Conservation (phyloP, 2,888 invertebrate genomes). For the Malthinus flaveolus region DNA sequence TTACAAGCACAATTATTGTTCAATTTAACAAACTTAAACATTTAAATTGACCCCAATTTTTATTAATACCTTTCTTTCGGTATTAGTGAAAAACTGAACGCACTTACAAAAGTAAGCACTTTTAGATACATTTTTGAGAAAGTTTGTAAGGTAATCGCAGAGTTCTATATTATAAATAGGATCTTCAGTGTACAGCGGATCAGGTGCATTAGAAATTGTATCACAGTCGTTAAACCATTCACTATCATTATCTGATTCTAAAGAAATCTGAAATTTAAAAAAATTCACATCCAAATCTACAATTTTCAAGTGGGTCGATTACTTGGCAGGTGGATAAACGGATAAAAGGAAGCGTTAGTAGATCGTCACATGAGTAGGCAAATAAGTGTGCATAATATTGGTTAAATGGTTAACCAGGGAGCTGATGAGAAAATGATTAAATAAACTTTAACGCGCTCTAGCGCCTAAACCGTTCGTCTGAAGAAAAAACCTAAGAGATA, state of each 20-base stretch:
- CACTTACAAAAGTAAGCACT: constrained; percentile 12
- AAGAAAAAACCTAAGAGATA: too few relatives aligned
- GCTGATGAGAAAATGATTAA: too few relatives aligned
- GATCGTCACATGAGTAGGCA: too few relatives aligned
- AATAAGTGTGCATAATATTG: too few relatives aligned
- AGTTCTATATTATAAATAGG: constrained; percentile 24
- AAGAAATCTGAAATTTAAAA: neutral
- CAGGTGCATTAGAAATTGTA: constrained; percentile 1
- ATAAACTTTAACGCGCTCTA: too few relatives aligned
- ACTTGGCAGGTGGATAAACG: too few relatives aligned
- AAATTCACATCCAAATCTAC: too few relatives aligned
- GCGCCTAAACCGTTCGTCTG: too few relatives aligned
- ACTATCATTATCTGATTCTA: constrained; percentile 6
- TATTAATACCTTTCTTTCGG: constrained; percentile 9
- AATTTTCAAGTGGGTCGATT: too few relatives aligned
- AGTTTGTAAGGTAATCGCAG: constrained; percentile 14
- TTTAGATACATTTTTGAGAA: constrained; percentile 13
- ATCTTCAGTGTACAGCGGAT: constrained; percentile 15
- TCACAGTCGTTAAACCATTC: constrained; percentile 4
- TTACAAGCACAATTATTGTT: neutral
- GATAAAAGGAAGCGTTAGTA: too few relatives aligned
- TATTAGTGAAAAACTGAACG: constrained; percentile 4
- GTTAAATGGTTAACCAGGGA: too few relatives aligned
- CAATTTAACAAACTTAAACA: neutral
- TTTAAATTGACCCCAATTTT: constrained; percentile 4